Conservation (phyloP, 2,797 vertebrate genomes). For the Nyctalus aviator region DNA sequence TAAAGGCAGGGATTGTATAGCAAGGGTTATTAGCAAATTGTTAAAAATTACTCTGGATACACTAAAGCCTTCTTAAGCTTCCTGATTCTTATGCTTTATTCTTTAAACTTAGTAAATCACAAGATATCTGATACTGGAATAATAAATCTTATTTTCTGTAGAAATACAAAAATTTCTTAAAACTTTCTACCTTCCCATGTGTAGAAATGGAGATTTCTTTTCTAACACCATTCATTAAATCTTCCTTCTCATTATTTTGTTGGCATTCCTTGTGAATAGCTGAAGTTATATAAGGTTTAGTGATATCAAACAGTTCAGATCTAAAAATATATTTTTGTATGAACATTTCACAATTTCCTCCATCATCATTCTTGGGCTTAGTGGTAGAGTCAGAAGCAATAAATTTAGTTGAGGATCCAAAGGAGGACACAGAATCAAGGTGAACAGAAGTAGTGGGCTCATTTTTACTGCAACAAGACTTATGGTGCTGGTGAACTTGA, state of each 20-base stretch:
- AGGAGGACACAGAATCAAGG: background rate
- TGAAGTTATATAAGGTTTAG: conserved; percentile 85
- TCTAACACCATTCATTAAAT: conserved; percentile 15
- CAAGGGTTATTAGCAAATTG: background rate
- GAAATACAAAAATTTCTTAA: conserved; percentile 19
- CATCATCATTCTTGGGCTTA: background rate
- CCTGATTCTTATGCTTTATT: background rate
- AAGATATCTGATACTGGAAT: conserved; percentile 30
- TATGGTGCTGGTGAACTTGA: conserved; percentile 76
- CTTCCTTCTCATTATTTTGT: conserved; percentile 56
- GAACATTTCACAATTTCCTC: conserved; percentile 24
- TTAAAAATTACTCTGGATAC: conserved; percentile 39
- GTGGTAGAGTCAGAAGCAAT: background rate
- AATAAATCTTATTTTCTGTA: background rate
- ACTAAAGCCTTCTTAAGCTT: conserved; percentile 2
- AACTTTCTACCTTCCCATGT: conserved; percentile 84
- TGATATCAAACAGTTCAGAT: conserved; percentile 88
- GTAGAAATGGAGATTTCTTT: background rate
- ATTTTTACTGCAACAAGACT: background rate
- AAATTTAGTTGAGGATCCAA: background rate
- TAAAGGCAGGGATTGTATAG: background rate
- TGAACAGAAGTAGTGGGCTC: background rate
- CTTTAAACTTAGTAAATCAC: conserved; percentile 43
- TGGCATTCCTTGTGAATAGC: conserved; percentile 53
- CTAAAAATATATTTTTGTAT: conserved; percentile 87